Conservation (phyloP, 1,140 invertebrate species). For the Tribolium castaneum region DNA sequence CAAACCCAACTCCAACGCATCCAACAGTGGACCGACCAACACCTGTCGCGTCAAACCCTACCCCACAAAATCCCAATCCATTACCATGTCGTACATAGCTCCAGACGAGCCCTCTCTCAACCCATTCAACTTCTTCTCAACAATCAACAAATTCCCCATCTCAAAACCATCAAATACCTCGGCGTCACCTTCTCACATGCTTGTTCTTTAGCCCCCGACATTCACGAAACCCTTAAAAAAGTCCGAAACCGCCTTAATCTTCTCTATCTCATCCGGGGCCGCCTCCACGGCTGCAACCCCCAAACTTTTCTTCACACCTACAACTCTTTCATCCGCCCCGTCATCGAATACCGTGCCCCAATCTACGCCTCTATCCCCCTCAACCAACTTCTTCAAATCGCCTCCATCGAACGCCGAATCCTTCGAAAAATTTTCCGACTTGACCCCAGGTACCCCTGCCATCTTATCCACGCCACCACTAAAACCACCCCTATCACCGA, state of each 20-base stretch:
- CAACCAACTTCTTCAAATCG: no score
- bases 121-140: neutral
- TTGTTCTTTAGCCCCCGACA: no score
- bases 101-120: neutral
- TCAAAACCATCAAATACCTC: no score
- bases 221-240: constrained; percentile 18
- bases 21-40: constrained; percentile 42
- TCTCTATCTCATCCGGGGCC: constrained; percentile 38
- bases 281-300: constrained; percentile 35
- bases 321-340: no score
- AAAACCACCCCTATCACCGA: neutral
- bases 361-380: no score
- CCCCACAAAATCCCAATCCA: constrained; percentile 48
- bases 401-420: constrained; percentile 5
- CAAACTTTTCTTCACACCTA: constrained; percentile 50
- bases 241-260: constrained; percentile 41
- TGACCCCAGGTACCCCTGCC: neutral
- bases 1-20: constrained; percentile 38
- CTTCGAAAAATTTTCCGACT: neutral
- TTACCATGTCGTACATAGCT: neutral
- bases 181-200: no score
- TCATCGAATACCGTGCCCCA: no score
- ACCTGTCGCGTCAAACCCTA: constrained; percentile 54
- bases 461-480: neutral
- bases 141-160: neutral